A percentile compares a stretch with the other conserved stretches of the same genome.
Evolutionary conservation across 2,888 invertebrate species (phyloP).

Genomic region (Amphimallon solstitiale): DNA sequence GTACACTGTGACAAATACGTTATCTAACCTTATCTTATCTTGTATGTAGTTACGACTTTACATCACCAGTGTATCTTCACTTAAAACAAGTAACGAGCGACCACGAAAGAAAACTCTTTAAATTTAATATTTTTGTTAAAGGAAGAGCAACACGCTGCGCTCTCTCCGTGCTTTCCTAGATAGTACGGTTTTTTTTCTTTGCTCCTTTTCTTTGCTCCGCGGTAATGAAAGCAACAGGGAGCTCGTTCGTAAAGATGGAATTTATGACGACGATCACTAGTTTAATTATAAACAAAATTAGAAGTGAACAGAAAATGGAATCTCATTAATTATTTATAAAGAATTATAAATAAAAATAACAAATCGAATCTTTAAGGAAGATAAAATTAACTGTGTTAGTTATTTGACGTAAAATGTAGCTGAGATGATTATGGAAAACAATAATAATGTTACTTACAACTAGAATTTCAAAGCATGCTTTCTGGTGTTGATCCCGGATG

Average conservation of each 20-base stretch:
- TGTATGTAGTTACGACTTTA: too few relatives aligned
- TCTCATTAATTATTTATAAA: not conserved
- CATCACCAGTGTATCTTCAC: too few relatives aligned
- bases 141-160: constrained; percentile 1
- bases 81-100: constrained; percentile 2
- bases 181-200: not conserved
- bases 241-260: not conserved
- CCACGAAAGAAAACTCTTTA: constrained; percentile 4
- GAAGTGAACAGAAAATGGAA: not conserved
- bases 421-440: too few relatives aligned
- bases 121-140: constrained; percentile 15
- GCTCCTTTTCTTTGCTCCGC: not conserved
- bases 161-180: not conserved
- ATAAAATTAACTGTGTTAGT: not conserved
- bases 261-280: not conserved
- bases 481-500: too few relatives aligned
- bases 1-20: too few relatives aligned
- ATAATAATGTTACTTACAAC: too few relatives aligned
- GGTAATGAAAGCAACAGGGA: not conserved
- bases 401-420: not conserved
- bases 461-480: too few relatives aligned
- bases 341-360: not conserved
- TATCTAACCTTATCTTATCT: too few relatives aligned
- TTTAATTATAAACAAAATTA: constrained; percentile 11
- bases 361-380: not conserved